Conservation (phyloP, 2,113 vertebrate genomes). For the Mesoclemmys tuberculata region DNA sequence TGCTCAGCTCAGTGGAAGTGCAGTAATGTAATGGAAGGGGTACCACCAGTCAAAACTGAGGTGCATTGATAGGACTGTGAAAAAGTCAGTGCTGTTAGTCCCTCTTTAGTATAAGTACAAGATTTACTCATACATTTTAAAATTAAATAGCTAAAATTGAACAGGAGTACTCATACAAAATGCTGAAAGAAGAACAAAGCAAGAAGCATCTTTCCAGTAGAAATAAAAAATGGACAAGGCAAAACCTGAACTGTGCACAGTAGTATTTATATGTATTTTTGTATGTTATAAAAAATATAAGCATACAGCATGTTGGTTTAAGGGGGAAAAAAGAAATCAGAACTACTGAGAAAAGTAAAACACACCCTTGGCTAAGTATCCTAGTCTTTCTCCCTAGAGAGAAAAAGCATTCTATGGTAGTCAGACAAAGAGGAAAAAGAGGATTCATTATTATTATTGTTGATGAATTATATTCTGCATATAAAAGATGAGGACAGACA, state of each 20-base stretch:
- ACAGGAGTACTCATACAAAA: neutral
- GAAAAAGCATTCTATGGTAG: constrained; percentile 46
- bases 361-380: constrained; percentile 51
- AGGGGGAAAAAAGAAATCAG: constrained; percentile 30
- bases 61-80: neutral
- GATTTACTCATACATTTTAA: neutral
- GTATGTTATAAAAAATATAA: constrained; percentile 38
- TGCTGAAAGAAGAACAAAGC: constrained; percentile 2
- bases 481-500: constrained; percentile 14
- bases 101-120: neutral
- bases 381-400: constrained; percentile 3
- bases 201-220: neutral
- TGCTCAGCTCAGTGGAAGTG: neutral
- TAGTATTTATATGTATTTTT: neutral
- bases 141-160: neutral
- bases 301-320: constrained; percentile 16
- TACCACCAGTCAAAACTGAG: neutral
- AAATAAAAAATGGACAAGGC: neutral
- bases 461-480: neutral
- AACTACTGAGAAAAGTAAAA: constrained; percentile 55
- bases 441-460: constrained; percentile 45
- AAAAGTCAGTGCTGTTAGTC: constrained; percentile 18
- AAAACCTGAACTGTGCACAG: neutral
- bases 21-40: neutral
- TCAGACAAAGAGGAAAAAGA: constrained; percentile 47